Evolutionary conservation across 2,888 invertebrate genomes (phyloP), one percentile per base, ranked within the genome.

Genomic region (Lordiphosa fenestrarum): DNA sequence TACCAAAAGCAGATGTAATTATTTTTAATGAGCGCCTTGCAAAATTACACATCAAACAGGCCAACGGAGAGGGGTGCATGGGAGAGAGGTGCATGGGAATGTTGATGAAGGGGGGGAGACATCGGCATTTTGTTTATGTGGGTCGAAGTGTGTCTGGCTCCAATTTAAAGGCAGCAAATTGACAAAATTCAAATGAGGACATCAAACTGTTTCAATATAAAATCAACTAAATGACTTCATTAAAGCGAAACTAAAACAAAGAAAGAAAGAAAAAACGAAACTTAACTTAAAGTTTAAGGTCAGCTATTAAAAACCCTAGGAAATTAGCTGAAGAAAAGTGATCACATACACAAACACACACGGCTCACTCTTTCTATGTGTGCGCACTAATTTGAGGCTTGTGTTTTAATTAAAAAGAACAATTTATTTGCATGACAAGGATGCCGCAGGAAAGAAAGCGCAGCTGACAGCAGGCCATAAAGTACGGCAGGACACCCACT

Each of bases 1-100:
- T 56, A 52, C 70, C 72, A 56, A 77, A 72, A 68, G 76, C 76
- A 81, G 77, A 74, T 78, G 77, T 78, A 78, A 78, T 78, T 78
- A 78, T 81, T 78, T 78, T 78, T 78, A 78, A 78, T 78, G 77
- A 78, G 77, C 82, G 77, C 69, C 78, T 44, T 81, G 81, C 73
- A 81, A 74, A 78, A 78, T 81, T 81, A 77, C 81, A 78, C 82
- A 78, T 78, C 77, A 81, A 78, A 81, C 77, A 70, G 68, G 67
- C 52, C 59, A 30, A 30, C 38, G 19, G 19, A 41, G 38, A 44
- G 53, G 37, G 30, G 39, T 40, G 37, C 13, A 15, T 37, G 13
- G 15, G 30, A 38, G 40, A 41, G 42, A 36, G 12, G 33, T 39
- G 36, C 12, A 15, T 33, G 42, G 12, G 6, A 38, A 35, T 39